Evolutionary conservation across 2,113 vertebrate species (phyloP).

Genomic region (Pollachius pollachius): DNA sequence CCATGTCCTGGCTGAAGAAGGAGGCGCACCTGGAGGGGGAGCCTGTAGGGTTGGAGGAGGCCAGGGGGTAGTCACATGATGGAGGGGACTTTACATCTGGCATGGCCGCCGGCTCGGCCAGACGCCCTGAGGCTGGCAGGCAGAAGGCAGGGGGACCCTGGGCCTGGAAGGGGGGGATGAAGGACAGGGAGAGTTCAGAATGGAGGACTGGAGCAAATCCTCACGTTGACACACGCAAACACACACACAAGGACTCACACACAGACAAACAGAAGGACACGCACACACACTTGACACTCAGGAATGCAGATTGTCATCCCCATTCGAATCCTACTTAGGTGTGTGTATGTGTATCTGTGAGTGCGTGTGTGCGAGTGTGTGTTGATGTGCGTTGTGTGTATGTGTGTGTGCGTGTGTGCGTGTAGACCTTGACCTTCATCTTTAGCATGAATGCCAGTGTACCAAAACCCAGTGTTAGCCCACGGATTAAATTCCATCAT

Average conservation of each 20-base stretch:
- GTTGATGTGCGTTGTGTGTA: no score
- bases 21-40: slow-evolving; percentile 66
- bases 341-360: no score
- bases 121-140: slow-evolving; percentile 35
- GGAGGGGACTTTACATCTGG: slow-evolving; percentile 74
- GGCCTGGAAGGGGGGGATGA: slow-evolving; percentile 43
- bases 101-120: slow-evolving; percentile 60
- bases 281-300: not conserved
- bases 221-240: not conserved
- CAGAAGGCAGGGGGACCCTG: slow-evolving; percentile 28
- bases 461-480: no score
- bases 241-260: not conserved
- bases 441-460: no score
- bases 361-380: no score
- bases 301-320: no score
- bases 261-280: not conserved
- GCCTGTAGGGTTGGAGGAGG: slow-evolving; percentile 62
- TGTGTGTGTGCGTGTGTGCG: no score
- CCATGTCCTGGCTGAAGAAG: slow-evolving; percentile 68
- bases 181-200: not conserved
- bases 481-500: no score
- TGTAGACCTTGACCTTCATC: no score
- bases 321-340: no score
- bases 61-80: slow-evolving; percentile 74
- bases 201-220: not conserved